Conservation (phyloP, 92 coral and sea anemone species). For the Galaxea fascicularis region DNA sequence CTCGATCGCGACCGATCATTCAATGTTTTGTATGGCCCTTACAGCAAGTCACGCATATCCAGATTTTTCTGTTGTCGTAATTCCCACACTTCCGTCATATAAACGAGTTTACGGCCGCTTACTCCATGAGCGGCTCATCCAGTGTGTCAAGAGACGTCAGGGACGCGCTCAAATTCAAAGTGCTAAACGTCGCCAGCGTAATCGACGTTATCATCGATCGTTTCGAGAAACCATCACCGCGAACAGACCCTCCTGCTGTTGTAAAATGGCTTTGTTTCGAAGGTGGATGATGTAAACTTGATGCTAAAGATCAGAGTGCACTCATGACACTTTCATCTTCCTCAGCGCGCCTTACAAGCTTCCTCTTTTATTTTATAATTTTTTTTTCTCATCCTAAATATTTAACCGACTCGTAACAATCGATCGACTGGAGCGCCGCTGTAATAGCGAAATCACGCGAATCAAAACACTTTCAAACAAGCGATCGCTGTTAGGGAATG, state of each 20-base stretch:
- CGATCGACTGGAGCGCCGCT: constrained; percentile 14
- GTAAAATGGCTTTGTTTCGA: constrained; percentile 17
- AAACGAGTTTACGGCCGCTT: constrained; percentile 17
- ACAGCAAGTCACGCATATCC: constrained; percentile 42
- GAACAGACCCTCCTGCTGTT: neutral
- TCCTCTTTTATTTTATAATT: neutral
- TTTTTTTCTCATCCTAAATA: constrained; percentile 30
- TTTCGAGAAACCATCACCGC: neutral
- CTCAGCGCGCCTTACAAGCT: neutral
- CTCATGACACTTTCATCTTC: neutral
- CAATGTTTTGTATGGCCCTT: constrained; percentile 10
- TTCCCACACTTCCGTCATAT: constrained; percentile 39
- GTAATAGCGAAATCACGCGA: constrained; percentile 39
- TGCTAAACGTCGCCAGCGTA: neutral
- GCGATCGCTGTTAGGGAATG: neutral
- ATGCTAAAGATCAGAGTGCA: neutral
- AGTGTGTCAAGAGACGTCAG: neutral
- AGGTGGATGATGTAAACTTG: neutral
- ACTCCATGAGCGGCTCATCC: neutral
- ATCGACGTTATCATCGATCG: constrained; percentile 7
- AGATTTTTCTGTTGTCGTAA: neutral
- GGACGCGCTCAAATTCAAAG: neutral
- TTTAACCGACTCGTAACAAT: constrained; percentile 29
- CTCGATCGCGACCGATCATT: constrained; percentile 9
- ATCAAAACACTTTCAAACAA: constrained; percentile 6